Percentiles rank a stretch among this genome's conserved stretches.
Evolutionary conservation across 2,113 vertebrate species (phyloP).

Genomic region (Hydrochoerus hydrochaeris): DNA sequence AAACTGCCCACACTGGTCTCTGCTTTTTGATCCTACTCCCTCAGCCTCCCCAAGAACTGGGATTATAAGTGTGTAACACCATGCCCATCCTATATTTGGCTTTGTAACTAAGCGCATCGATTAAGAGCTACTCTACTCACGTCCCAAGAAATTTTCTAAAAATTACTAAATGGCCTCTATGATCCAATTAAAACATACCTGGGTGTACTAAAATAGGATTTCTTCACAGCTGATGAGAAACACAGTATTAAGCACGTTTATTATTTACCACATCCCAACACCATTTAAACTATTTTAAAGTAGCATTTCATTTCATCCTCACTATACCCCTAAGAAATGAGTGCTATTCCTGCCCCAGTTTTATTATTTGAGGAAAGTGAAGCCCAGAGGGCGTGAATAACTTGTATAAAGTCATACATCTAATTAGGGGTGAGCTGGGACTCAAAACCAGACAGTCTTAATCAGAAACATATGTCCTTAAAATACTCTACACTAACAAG

Average conservation of each 20-base stretch:
- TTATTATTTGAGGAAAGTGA: background rate
- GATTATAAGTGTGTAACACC: too few species aligned
- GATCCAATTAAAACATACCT: background rate
- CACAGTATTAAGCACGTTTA: background rate
- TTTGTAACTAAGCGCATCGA: background rate
- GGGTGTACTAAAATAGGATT: background rate
- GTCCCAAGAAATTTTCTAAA: background rate
- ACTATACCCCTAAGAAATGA: background rate
- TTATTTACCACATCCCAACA: background rate
- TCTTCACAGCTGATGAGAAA: background rate
- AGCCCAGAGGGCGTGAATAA: background rate
- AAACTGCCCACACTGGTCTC: background rate
- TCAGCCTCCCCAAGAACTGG: background rate
- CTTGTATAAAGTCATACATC: background rate
- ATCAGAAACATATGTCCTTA: too few species aligned
- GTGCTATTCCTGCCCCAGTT: background rate
- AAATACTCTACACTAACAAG: too few species aligned
- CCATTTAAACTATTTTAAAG: background rate
- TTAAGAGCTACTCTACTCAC: background rate
- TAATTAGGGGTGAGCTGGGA: too few species aligned
- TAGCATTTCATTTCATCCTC: background rate
- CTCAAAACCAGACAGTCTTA: background rate
- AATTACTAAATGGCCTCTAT: background rate
- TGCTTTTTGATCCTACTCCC: background rate
- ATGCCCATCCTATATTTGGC: too few species aligned